phyloP scores from a whole-genome alignment of 2,797 vertebrate genomes.

The Scyliorhinus canicula region DNA sequence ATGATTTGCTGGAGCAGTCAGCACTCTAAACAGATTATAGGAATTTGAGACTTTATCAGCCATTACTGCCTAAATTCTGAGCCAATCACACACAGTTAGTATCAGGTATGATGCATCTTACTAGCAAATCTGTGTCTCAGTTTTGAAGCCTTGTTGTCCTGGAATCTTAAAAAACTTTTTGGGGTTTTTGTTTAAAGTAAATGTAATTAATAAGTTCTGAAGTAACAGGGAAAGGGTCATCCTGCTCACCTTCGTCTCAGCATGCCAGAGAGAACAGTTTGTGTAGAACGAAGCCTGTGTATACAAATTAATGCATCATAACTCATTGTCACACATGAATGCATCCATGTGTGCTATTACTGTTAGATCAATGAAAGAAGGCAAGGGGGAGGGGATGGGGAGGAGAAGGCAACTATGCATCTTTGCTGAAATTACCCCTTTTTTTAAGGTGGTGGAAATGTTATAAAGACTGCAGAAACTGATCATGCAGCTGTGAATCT shows the following conservation, averaged over 20 bases:
- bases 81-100: not conserved
- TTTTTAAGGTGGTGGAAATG: not conserved
- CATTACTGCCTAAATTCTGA: not conserved
- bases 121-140: not conserved
- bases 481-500: not conserved
- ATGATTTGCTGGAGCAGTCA: not conserved
- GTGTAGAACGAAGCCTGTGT: not conserved
- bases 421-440: not conserved
- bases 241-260: not conserved
- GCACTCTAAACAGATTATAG: not conserved
- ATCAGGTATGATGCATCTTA: not conserved
- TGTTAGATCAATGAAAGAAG: not conserved
- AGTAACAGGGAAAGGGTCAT: not conserved
- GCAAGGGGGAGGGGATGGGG: not conserved
- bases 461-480: too few species aligned
- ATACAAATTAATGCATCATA: slow-evolving; percentile 26
- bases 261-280: not conserved
- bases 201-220: not conserved
- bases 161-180: not conserved
- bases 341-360: not conserved
- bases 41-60: not conserved
- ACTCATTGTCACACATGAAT: slow-evolving; percentile 13
- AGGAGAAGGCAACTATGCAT: not conserved
- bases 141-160: not conserved
- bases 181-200: not conserved